These are phyloP conservation scores for Dicentrarchus labrax DNA, from an alignment of 2,113 vertebrate genomes.

Conservation along the genomic window DNA sequence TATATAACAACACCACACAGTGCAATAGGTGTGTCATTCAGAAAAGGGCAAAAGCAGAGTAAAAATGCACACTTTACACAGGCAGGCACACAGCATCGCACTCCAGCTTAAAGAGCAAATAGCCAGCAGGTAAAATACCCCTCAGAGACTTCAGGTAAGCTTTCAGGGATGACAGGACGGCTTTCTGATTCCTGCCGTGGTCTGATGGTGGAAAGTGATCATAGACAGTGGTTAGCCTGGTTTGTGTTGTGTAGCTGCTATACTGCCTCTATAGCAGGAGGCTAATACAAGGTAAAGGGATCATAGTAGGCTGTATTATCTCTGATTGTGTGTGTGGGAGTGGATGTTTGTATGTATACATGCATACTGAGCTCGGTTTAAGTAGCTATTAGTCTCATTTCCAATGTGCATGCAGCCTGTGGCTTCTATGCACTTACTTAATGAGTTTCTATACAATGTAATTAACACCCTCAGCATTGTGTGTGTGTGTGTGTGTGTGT, in stretches of 20 bases:
- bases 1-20: not conserved
- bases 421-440: constrained; percentile 49
- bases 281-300: not conserved
- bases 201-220: constrained; percentile 65
- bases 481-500: constrained; percentile 27
- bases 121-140: constrained; percentile 69
- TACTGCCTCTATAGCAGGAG: not conserved
- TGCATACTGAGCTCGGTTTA: not conserved
- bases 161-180: constrained; percentile 64
- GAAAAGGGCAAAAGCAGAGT: not conserved
- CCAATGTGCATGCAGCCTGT: constrained; percentile 11
- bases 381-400: constrained; percentile 24
- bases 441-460: constrained; percentile 56
- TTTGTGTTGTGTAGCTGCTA: not conserved
- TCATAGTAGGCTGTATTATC: not conserved
- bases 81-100: constrained; percentile 22
- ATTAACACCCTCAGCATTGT: constrained; percentile 23
- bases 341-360: not conserved
- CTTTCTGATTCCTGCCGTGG: constrained; percentile 57
- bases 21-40: not conserved
- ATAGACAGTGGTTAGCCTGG: constrained; percentile 35
- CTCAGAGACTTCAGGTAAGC: constrained; percentile 74
- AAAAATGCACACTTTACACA: not conserved
- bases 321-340: not conserved
- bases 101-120: constrained; percentile 35